Evolutionary conservation across 2,797 vertebrate species (phyloP).

Genomic region (Pantherophis alleghaniensis): DNA sequence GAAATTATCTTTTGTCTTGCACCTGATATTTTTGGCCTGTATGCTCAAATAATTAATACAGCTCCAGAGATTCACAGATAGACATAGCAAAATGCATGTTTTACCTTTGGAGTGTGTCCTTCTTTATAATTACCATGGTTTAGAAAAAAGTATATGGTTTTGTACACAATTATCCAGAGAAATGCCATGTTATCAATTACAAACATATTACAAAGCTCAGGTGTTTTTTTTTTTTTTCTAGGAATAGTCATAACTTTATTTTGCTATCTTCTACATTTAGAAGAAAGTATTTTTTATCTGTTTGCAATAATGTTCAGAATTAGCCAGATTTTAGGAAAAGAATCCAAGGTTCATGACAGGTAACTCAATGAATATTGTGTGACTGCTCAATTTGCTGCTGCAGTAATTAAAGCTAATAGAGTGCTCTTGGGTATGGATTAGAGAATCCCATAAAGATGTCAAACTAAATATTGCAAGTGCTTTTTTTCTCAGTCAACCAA

Average conservation of each 20-base stretch:
- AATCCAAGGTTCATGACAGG: conserved; percentile 25
- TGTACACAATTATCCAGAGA: rapidly evolving
- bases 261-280: rapidly evolving
- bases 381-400: conserved; percentile 19
- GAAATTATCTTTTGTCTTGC: neutral
- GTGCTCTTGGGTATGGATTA: conserved; percentile 15
- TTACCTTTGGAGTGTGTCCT: neutral
- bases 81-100: neutral
- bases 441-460: neutral
- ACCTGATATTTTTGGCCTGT: neutral
- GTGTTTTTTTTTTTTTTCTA: neutral
- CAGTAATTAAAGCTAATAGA: conserved; percentile 47
- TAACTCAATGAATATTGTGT: conserved; percentile 37
- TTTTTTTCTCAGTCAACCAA: neutral
- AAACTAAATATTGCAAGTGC: conserved; percentile 4
- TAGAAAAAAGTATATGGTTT: neutral
- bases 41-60: neutral
- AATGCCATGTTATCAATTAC: neutral
- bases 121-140: neutral
- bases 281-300: neutral
- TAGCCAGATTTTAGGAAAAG: conserved; percentile 15
- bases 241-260: neutral
- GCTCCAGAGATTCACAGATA: neutral
- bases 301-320: neutral
- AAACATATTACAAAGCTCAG: neutral